Conservation (phyloP, 2,797 vertebrate genomes). For the Cyprinella venusta region DNA sequence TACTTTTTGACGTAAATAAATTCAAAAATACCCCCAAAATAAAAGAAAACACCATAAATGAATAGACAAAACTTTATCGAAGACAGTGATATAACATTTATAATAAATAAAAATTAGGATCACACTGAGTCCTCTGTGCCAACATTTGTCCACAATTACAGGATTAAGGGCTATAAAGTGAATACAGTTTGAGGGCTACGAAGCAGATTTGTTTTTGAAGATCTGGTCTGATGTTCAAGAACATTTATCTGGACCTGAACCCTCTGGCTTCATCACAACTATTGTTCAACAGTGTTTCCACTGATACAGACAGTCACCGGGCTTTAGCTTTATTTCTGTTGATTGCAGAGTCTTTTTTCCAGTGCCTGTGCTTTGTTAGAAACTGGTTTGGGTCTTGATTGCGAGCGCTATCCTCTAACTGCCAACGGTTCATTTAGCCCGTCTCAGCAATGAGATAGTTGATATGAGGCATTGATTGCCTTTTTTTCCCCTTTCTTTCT, state of each 20-base stretch:
- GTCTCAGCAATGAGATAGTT: constrained; percentile 74
- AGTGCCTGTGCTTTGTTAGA: constrained; percentile 67
- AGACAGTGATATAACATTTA: no score
- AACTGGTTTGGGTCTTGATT: constrained; percentile 73
- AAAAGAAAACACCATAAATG: no score
- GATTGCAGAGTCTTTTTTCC: constrained; percentile 59
- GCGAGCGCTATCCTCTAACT: constrained; percentile 68
- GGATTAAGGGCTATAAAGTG: no score
- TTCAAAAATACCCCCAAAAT: no score
- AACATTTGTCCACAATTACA: no score
- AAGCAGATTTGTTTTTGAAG: constrained; percentile 12
- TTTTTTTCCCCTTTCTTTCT: constrained; percentile 64
- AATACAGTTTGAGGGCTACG: no score
- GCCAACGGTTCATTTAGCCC: constrained; percentile 72
- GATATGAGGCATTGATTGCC: constrained; percentile 77
- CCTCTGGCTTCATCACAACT: constrained; percentile 30
- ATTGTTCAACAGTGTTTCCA: constrained; percentile 23
- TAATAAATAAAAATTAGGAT: no score
- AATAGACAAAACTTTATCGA: no score
- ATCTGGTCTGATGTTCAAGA: not conserved
- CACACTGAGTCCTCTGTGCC: no score
- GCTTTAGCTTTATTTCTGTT: constrained; percentile 60
- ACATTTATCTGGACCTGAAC: not conserved
- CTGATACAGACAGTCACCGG: constrained; percentile 30
- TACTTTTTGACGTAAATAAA: no score